Evolutionary conservation across 2,113 vertebrate genomes (phyloP), one percentile per base, ranked within the genome.

Genomic region (Harpagus bidentatus): DNA sequence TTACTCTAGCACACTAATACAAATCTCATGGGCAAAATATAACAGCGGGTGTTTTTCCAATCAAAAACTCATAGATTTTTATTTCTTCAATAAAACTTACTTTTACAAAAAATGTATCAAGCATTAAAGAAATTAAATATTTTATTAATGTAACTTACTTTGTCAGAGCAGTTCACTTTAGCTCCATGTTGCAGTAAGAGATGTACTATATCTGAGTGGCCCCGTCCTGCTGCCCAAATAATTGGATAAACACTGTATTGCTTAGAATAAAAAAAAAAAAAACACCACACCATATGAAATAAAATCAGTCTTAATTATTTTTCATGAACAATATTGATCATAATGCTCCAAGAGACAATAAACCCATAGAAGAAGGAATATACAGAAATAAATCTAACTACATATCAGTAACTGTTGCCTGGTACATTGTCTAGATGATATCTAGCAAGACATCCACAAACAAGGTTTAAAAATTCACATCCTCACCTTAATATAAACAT

Each of bases 161-260:
- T 99, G 97, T 99, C 99, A 36, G 99, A 99, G 96, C 99, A 99
- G 98, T 99, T 99, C 98, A 99, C 99, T 97, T 99, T 99, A 83
- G 99, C 99, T 81, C 99, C 99, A 29, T 99, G 95, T 67, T 99
- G 98, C 90, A 99, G 97, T 59, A 99, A 96, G 25, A 99, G 98
- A 88, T 98, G 98, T 43, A 99, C 99, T 88, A 99, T 99, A 81
- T 99, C 99, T 2, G 98, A 98, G 23, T 99, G 99, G 85, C 99
- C 99, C 59, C 99, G 98, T 67, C 99, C 99, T 16, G 99, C 99
- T 17, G 99, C 99, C 99, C 99, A 99, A 93, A 99, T 99, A 93
- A 99, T 98, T 69, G 99, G 99, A 97, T 99, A 99, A 88, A 99
- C 99, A 48, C 99, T 99, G 97, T 99, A 99, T 99, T 99, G 99